These are phyloP conservation scores for Suillia variegata DNA, from an alignment of 2,888 invertebrate species.

Conservation along the genomic window DNA sequence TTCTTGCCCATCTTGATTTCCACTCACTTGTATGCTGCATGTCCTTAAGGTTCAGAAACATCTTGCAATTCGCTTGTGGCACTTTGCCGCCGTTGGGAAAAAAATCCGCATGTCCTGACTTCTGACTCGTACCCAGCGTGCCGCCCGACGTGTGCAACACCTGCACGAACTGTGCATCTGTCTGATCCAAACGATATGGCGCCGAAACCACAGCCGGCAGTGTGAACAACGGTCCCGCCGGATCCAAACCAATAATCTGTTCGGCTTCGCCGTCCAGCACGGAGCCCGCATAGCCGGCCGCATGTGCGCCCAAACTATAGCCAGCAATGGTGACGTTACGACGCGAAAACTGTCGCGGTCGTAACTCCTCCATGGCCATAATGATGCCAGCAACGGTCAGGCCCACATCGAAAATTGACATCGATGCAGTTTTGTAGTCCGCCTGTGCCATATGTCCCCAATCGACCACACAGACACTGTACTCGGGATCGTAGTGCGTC, in stretches of 20 bases:
- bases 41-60: conserved; percentile 44
- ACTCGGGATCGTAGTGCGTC: conserved; percentile 48
- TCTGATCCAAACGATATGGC: conserved; percentile 50
- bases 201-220: conserved; percentile 52
- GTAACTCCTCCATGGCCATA: conserved; percentile 48
- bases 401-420: conserved; percentile 59
- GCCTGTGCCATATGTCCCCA: conserved; percentile 55
- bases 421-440: conserved; percentile 54
- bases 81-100: conserved; percentile 58
- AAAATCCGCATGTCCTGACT: conserved; percentile 59
- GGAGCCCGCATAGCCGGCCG: conserved; percentile 56
- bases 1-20: too few relatives aligned
- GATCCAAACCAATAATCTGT: conserved; percentile 60
- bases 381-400: conserved; percentile 56
- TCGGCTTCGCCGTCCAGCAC: conserved; percentile 50
- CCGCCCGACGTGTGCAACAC: conserved; percentile 58
- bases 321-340: conserved; percentile 55
- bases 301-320: conserved; percentile 59
- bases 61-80: conserved; percentile 54
- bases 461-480: conserved; percentile 57
- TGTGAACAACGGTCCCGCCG: conserved; percentile 59
- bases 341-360: conserved; percentile 43
- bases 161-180: conserved; percentile 57
- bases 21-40: conserved; percentile 51
- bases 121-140: conserved; percentile 50